These are phyloP conservation scores for Procambarus clarkii DNA, from an alignment of 1,140 invertebrate species.

Conservation along the genomic window DNA sequence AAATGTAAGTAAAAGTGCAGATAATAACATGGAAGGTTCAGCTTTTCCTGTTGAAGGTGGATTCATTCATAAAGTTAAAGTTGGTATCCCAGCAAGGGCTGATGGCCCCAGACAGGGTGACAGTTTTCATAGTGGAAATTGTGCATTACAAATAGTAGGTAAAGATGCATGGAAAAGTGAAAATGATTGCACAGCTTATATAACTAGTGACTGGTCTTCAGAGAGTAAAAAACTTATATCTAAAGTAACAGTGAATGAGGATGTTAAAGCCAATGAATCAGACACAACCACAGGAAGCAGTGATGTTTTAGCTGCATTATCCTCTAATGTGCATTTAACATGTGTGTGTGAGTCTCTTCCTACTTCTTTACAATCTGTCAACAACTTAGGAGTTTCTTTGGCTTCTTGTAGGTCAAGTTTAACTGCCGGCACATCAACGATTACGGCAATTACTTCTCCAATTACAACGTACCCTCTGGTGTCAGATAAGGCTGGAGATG, in stretches of 20 bases:
- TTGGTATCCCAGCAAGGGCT: background rate
- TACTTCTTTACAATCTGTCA: background rate
- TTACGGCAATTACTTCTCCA: constrained; percentile 32
- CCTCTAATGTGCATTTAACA: constrained; percentile 15
- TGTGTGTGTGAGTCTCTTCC: background rate
- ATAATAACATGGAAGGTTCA: background rate
- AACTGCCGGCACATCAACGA: constrained; percentile 24
- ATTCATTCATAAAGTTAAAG: background rate
- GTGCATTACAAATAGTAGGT: background rate
- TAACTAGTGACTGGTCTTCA: background rate
- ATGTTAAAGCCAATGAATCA: background rate
- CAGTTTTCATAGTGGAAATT: background rate
- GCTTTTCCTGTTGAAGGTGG: background rate
- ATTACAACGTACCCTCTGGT: constrained; percentile 31
- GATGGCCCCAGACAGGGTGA: background rate
- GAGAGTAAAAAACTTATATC: background rate
- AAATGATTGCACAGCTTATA: background rate
- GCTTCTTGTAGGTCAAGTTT: background rate
- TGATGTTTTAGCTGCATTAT: constrained; percentile 2
- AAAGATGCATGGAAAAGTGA: background rate
- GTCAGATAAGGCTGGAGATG: background rate
- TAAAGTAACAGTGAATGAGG: background rate
- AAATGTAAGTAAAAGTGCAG: background rate
- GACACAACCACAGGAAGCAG: background rate
- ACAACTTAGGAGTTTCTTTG: background rate